Conservation (phyloP, 2,797 vertebrate species). For the Hozukius guyotensis region DNA sequence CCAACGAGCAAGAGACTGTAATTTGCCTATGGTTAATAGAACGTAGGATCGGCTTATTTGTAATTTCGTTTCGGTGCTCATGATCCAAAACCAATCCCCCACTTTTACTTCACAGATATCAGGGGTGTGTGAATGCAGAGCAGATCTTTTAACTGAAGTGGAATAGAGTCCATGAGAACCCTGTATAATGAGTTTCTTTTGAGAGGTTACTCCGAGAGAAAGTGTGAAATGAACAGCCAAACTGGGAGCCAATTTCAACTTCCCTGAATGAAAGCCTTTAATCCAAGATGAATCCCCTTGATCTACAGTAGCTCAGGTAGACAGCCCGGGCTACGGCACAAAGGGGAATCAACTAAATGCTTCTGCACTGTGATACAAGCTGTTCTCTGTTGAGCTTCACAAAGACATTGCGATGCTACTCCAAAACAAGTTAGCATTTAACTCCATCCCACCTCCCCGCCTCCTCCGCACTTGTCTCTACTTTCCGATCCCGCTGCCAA, state of each 20-base stretch:
- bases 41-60: constrained; percentile 36
- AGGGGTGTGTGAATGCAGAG: constrained; percentile 39
- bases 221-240: constrained; percentile 72
- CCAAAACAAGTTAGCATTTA: constrained; percentile 59
- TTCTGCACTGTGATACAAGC: constrained; percentile 44
- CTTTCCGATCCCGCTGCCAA: background rate
- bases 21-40: constrained; percentile 38
- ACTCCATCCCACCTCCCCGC: constrained; percentile 22
- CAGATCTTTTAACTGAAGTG: constrained; percentile 46
- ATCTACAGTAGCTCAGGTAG: constrained; percentile 68
- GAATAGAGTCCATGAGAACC: constrained; percentile 52
- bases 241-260: constrained; percentile 65
- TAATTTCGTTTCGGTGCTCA: constrained; percentile 18
- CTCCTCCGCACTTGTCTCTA: constrained; percentile 16
- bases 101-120: constrained; percentile 48
- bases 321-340: constrained; percentile 33
- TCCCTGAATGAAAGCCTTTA: constrained; percentile 70
- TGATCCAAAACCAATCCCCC: constrained; percentile 39
- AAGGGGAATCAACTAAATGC: constrained; percentile 63
- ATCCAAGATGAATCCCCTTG: constrained; percentile 72
- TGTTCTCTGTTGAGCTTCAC: constrained; percentile 40
- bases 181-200: constrained; percentile 71
- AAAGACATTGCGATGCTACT: constrained; percentile 43
- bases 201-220: constrained; percentile 60
- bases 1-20: constrained; percentile 10